A percentile compares a stretch with the other conserved stretches of the same genome.
Evolutionary conservation across 1,140 invertebrate species (phyloP).

Genomic region (Aphelenchoides avenae): DNA sequence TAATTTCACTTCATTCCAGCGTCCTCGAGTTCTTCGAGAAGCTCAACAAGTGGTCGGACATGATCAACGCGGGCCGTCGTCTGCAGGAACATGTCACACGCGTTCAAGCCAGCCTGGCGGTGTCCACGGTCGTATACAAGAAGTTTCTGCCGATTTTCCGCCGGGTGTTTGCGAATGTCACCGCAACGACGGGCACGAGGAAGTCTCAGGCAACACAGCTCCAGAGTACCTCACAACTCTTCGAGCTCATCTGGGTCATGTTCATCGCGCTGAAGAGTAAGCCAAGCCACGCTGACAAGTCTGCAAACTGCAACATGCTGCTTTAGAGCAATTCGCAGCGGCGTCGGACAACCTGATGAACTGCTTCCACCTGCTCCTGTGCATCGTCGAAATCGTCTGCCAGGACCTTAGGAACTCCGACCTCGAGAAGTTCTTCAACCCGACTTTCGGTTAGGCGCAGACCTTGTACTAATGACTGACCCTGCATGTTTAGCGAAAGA

Average conservation of each 20-base stretch:
- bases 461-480: background rate
- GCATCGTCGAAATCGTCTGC: conserved; percentile 41
- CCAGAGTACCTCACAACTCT: conserved; percentile 29
- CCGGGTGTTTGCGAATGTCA: conserved; percentile 45
- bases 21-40: conserved; percentile 91
- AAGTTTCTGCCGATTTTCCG: conserved; percentile 83
- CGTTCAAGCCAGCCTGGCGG: conserved; percentile 84
- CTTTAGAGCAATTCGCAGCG: conserved; percentile 37
- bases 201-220: conserved; percentile 26
- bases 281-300: too few species aligned
- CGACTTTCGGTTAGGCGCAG: conserved; percentile 33
- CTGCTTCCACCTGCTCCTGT: conserved; percentile 43
- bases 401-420: conserved; percentile 21
- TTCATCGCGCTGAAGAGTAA: conserved; percentile 50
- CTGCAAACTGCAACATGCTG: too few species aligned
- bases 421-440: conserved; percentile 34
- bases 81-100: conserved; percentile 79
- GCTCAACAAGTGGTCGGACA: conserved; percentile 90
- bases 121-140: conserved; percentile 87
- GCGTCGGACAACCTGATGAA: conserved; percentile 41
- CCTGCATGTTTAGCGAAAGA: background rate
- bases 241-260: conserved; percentile 47
- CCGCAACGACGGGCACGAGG: background rate
- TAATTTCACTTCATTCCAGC: conserved; percentile 64
- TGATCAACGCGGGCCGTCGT: conserved; percentile 79